Percentiles rank a stretch among this genome's conserved stretches.
Conservation (phyloP, 2,888 invertebrate genomes). For the Ecliptopera silaceata region DNA sequence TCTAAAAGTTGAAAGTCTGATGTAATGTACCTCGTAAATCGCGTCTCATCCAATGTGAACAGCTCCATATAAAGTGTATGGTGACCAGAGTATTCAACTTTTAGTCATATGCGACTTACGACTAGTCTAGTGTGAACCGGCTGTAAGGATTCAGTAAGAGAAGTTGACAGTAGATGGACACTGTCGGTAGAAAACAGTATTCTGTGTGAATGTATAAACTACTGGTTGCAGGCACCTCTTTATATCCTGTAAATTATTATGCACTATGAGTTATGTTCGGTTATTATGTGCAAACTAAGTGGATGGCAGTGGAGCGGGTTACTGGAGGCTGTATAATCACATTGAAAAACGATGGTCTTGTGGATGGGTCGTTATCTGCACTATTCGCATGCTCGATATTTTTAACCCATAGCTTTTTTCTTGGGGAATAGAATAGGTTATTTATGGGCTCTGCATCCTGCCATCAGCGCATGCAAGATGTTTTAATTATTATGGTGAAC, state of each 20-base stretch:
- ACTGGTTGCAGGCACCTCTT: slow-evolving; percentile 35
- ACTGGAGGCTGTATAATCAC: slow-evolving; percentile 44
- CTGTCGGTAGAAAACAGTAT: not conserved
- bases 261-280: slow-evolving; percentile 45
- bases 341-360: slow-evolving; percentile 44
- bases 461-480: not conserved
- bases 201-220: not conserved
- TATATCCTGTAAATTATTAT: slow-evolving; percentile 48
- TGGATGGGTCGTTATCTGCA: slow-evolving; percentile 27
- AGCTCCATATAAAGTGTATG: too few species aligned
- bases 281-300: slow-evolving; percentile 45
- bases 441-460: not conserved
- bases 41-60: too few species aligned
- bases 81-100: too few species aligned
- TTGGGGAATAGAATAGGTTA: not conserved
- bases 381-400: slow-evolving; percentile 14
- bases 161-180: not conserved
- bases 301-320: slow-evolving; percentile 39
- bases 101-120: too few species aligned
- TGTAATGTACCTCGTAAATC: too few species aligned
- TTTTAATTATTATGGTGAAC: too few species aligned
- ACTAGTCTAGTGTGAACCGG: too few species aligned
- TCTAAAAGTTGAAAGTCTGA: too few species aligned
- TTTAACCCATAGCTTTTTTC: not conserved
- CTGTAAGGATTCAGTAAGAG: too few species aligned